phyloP scores from a whole-genome alignment of 2,797 vertebrate species.

The Astyanax mexicanus region DNA sequence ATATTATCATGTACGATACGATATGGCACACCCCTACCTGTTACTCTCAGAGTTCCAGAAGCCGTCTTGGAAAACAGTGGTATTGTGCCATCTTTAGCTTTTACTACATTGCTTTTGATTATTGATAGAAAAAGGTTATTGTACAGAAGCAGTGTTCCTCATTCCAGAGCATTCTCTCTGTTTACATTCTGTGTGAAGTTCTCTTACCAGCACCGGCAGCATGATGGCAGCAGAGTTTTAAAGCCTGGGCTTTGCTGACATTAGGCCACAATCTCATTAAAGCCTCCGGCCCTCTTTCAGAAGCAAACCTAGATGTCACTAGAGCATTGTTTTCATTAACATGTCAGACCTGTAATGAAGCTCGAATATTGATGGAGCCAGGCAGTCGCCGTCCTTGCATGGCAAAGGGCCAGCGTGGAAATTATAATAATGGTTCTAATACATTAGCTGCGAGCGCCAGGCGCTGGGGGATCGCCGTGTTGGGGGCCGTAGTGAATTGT shows the following conservation, averaged over 20 bases:
- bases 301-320: constrained; percentile 34
- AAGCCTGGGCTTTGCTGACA: constrained; percentile 17
- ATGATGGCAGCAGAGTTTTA: constrained; percentile 14
- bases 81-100: no score
- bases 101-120: no score
- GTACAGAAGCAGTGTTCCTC: neutral
- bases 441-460: constrained; percentile 26
- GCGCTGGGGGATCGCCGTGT: neutral
- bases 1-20: no score
- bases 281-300: constrained; percentile 18
- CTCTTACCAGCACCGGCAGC: neutral
- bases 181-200: neutral
- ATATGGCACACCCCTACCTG: no score
- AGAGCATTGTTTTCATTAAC: constrained; percentile 48
- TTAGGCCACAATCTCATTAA: constrained; percentile 30
- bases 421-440: constrained; percentile 50
- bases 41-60: no score
- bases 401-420: constrained; percentile 27
- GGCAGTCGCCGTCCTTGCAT: neutral
- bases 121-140: neutral
- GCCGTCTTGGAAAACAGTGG: no score
- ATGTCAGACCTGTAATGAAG: constrained; percentile 39
- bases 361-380: constrained; percentile 36
- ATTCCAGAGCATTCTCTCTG: neutral
- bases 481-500: constrained; percentile 19